Conservation (phyloP, 1,140 invertebrate genomes). For the Bombus consobrinus region DNA sequence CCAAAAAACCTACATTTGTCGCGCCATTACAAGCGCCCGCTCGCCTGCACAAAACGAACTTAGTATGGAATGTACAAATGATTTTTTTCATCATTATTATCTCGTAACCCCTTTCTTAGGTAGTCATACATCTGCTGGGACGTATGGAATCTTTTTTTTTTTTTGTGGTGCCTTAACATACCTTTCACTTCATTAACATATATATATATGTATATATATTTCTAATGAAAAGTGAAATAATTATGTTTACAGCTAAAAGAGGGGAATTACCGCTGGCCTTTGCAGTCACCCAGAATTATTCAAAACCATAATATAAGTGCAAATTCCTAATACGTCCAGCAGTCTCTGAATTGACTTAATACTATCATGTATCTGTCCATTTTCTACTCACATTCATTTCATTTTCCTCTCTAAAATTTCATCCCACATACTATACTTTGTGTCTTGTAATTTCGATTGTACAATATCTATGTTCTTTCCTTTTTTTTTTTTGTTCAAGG, state of each 20-base stretch:
- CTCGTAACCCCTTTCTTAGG: conserved; percentile 51
- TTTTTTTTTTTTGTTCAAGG: conserved; percentile 8
- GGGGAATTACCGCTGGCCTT: conserved; percentile 63
- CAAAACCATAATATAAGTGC: conserved; percentile 39
- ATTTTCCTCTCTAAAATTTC: conserved; percentile 38
- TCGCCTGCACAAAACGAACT: conserved; percentile 81
- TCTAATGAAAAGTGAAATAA: conserved; percentile 15
- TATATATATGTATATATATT: conserved; percentile 17
- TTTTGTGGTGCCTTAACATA: conserved; percentile 30
- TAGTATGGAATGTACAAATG: conserved; percentile 88
- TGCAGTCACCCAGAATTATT: conserved; percentile 46
- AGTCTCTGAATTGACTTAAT: conserved; percentile 74
- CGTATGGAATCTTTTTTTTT: conserved; percentile 35
- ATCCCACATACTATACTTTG: conserved; percentile 53
- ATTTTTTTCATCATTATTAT: conserved; percentile 73
- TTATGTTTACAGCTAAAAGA: conserved; percentile 21
- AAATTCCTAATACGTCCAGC: conserved; percentile 55
- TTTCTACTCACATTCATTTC: conserved; percentile 56
- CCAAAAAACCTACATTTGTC: neutral
- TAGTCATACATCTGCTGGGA: conserved; percentile 61
- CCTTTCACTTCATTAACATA: conserved; percentile 29
- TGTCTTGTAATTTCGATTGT: conserved; percentile 47
- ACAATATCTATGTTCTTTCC: conserved; percentile 39
- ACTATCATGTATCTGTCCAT: conserved; percentile 70
- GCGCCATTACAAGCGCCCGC: conserved; percentile 54